Evolutionary conservation across 2,888 invertebrate species (phyloP), one percentile per base, ranked within the genome.

Genomic region (Meta bourneti): DNA sequence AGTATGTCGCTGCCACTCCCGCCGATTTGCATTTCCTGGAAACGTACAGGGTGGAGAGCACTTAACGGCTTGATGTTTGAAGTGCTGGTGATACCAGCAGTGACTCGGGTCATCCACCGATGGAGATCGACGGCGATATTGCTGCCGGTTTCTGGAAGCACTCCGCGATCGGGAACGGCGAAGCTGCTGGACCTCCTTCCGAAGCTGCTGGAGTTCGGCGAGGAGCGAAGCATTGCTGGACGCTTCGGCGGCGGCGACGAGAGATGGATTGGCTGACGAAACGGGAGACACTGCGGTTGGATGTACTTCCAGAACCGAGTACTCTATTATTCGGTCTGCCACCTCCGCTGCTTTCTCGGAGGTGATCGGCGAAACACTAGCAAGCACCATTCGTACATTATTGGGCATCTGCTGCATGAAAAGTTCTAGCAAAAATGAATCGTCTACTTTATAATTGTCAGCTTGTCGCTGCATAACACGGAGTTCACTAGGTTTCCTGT

Each of bases 1-100:
- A 79, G 61, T 52, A 79, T 13, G 79, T 52, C 19, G 79, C 79
- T 6, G n/a, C 52, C 16, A 79, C 79, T 49, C 52, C 20, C 7
- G 54, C 16, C n/a, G 71, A 11, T 6, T 71, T 7, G 71, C 71
- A 16, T 71, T 71, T 71, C 71, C 71, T 16, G 6, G 71, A 19
- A 71, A 71, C 7, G 75, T 19, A 34, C 75, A 75, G 19, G 75
- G 20, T 75, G 75, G 16, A 7, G 48, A 7, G 13, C 75, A 75
- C 48, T 71, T 71, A 16, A 7, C 13, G 13, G 71, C 8, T 6
- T n/a, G 71, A 6, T 71, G 8, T 16, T 71, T 7, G 16, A 71
- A 71, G 6, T n/a, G 16, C 13, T 71, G 16, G n/a, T 71, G 71
- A n/a, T 71, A 71, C 71, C 19, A 71, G 71, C 71, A 71, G 6